A percentile compares a stretch with the other conserved stretches of the same genome.
Evolutionary conservation across 2,888 invertebrate genomes (phyloP).

Genomic region (Caenorhabditis drosophilae): DNA sequence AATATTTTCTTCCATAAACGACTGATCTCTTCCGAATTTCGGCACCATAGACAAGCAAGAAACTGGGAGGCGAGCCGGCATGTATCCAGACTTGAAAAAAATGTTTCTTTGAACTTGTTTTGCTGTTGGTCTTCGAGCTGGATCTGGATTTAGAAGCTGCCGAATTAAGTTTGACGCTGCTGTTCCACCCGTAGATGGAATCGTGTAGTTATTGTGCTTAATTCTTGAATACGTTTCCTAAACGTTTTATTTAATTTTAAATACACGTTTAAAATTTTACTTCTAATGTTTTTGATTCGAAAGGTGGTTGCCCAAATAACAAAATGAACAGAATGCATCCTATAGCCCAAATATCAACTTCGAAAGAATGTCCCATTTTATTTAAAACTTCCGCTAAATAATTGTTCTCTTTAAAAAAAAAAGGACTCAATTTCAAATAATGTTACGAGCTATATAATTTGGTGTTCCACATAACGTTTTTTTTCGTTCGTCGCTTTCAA

Average conservation of each 20-base stretch:
- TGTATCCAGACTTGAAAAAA: conserved; percentile 75
- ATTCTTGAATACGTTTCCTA: conserved; percentile 91
- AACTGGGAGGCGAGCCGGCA: conserved; percentile 84
- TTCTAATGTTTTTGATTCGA: conserved; percentile 90
- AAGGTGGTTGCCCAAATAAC: conserved; percentile 94
- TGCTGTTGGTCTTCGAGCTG: conserved; percentile 72
- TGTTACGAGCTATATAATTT: conserved; percentile 88
- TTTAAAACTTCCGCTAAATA: conserved; percentile 81
- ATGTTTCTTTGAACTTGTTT: conserved; percentile 33
- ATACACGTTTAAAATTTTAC: too few relatives aligned
- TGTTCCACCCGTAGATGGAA: conserved; percentile 71
- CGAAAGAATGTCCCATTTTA: conserved; percentile 96
- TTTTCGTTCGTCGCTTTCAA: conserved; percentile 85
- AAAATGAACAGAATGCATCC: conserved; percentile 81
- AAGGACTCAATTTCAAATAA: too few relatives aligned
- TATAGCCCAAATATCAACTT: conserved; percentile 98
- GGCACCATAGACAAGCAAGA: conserved; percentile 95
- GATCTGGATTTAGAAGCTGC: conserved; percentile 71
- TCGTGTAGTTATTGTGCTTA: conserved; percentile 88
- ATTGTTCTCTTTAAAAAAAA: too few relatives aligned
- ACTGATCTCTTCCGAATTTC: conserved; percentile 74
- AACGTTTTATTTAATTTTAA: too few relatives aligned
- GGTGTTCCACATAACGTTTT: conserved; percentile 97
- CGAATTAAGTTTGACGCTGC: conserved; percentile 70
- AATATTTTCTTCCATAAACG: conserved; percentile 26